Conservation (phyloP, 2,888 invertebrate genomes). For the Dascillus cervinus region DNA sequence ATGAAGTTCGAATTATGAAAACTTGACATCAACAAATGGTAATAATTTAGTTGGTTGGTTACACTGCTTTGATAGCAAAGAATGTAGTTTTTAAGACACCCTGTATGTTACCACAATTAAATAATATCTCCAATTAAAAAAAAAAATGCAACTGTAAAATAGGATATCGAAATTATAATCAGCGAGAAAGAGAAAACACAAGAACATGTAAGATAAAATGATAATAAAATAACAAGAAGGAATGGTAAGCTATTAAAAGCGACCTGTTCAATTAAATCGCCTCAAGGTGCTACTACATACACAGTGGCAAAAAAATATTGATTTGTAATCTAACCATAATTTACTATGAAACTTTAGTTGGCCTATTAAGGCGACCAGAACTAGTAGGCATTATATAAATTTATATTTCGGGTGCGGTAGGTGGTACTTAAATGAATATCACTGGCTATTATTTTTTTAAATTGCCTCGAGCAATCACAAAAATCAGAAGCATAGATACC, state of each 20-base stretch:
- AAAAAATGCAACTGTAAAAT: no score
- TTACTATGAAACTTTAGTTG: conserved; percentile 12
- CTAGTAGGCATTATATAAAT: conserved; percentile 16
- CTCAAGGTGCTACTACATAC: conserved; percentile 18
- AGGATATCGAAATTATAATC: no score
- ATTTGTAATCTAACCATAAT: conserved; percentile 16
- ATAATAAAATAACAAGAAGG: no score
- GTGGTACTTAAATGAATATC: conserved; percentile 10
- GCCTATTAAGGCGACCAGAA: conserved; percentile 10
- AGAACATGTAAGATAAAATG: no score
- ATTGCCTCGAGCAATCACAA: conserved; percentile 14
- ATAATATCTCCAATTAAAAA: no score
- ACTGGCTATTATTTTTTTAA: conserved; percentile 21
- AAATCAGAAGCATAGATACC: conserved; percentile 15
- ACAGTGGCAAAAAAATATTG: conserved; percentile 19
- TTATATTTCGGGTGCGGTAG: conserved; percentile 16
- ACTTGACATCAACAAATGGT: no score
- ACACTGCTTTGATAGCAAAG: no score
- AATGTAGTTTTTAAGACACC: no score
- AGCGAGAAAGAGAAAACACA: no score
- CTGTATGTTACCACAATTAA: no score
- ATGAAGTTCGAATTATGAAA: no score
- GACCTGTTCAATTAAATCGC: conserved; percentile 16
- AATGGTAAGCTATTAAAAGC: conserved; percentile 5
- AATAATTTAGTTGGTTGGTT: no score